These are phyloP conservation scores for Rhadina sibilatrix DNA, from an alignment of 2,113 vertebrate species.

Conservation along the genomic window DNA sequence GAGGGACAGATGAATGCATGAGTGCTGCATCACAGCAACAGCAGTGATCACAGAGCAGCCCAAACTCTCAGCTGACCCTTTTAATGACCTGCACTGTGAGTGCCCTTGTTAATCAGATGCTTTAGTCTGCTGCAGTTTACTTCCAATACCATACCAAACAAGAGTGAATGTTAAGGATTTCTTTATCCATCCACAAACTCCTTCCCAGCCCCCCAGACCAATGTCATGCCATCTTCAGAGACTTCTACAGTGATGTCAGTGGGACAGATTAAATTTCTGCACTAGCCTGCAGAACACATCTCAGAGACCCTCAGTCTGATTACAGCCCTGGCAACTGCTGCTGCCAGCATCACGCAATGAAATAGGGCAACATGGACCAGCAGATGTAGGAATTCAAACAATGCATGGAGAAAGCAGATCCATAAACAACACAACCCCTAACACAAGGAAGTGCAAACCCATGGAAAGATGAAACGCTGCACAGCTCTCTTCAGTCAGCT, in stretches of 20 bases:
- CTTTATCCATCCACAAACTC: not conserved
- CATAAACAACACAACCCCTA: not conserved
- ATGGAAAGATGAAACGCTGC: rapidly evolving
- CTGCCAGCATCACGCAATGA: not conserved
- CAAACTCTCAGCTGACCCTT: not conserved
- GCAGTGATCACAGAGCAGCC: not conserved
- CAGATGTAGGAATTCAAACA: not conserved
- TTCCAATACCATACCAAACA: not conserved
- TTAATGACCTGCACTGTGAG: not conserved
- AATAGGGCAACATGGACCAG: not conserved
- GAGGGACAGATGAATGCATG: rapidly evolving
- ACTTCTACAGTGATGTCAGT: not conserved
- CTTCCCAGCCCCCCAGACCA: not conserved
- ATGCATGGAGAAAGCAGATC: not conserved
- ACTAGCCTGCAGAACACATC: not conserved
- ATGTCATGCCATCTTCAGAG: not conserved
- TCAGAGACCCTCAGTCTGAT: rapidly evolving
- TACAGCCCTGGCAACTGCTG: not conserved
- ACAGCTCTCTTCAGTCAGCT: not conserved
- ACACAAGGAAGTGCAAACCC: not conserved
- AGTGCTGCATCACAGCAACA: not conserved
- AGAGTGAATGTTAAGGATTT: not conserved
- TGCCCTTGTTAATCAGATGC: not conserved
- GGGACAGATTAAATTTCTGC: not conserved
- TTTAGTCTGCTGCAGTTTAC: not conserved